These are phyloP conservation scores for Malurus elegans DNA, from an alignment of 2,113 vertebrate genomes.

Conservation along the genomic window DNA sequence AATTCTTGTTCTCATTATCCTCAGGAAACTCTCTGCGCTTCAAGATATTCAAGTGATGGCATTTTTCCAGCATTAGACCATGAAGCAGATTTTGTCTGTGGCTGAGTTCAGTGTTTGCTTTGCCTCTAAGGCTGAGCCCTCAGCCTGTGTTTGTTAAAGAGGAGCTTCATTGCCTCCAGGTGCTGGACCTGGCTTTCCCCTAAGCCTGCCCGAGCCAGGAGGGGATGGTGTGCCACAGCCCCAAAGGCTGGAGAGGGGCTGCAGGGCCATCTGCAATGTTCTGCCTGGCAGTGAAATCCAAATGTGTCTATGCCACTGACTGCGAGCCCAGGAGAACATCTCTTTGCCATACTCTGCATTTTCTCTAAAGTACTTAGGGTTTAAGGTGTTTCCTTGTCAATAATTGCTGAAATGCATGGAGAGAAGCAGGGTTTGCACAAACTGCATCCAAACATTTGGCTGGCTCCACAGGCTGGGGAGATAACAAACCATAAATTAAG, in stretches of 20 bases:
- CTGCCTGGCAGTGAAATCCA: neutral
- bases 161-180: neutral
- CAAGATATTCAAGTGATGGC: neutral
- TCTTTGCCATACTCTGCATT: neutral
- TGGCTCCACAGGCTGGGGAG: neutral
- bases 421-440: neutral
- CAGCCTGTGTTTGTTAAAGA: neutral
- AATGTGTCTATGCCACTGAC: neutral
- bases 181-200: neutral
- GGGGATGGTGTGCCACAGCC: neutral
- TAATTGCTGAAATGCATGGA: neutral
- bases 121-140: neutral
- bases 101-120: neutral
- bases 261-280: neutral
- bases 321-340: neutral
- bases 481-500: neutral
- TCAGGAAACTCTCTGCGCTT: neutral
- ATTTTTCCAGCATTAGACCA: neutral
- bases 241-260: rapidly evolving
- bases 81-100: neutral
- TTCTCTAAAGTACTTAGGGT: neutral
- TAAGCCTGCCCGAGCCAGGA: neutral
- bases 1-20: neutral
- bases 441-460: neutral
- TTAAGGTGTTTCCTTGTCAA: neutral